Base-by-base conservation (phyloP, 1,140 invertebrate genomes). In the Caenorhabditis tropicalis region DNA sequence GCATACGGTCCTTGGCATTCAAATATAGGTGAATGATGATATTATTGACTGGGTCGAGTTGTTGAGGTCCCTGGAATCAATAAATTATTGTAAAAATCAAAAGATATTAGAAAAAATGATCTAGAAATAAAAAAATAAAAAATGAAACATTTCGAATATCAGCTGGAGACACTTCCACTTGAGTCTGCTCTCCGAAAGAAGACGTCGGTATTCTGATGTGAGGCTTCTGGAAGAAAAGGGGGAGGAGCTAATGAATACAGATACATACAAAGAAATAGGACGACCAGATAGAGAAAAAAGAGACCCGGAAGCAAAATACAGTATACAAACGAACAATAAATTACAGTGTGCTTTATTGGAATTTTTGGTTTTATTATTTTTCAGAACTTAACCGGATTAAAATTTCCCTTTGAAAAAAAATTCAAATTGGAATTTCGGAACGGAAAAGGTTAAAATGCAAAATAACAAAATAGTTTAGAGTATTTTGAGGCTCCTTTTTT, bases 21-120 rank as follows among this genome's bases (percentile, higher is more conserved):
- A 82, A 24, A 33, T 70, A 82, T 0, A 82, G 33, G 27, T 82
- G 82, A 24, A 82, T 60, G 24, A 82, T 82, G 33, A 82, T 82
- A 29, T 82, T 82, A 31, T 82, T 82, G 24, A 82, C 60, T 27
- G 60, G 36, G 19, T 82, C 82, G 1, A 60, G 58, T 9, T 74
- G 65, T 74, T 39, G 33, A 36, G 33, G 65, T 5, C 65, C 65
- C 65, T 74, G 36, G 21, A 74, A 43, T 82, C 31, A 58, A 3
- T 49, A 16, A 29, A 21, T 48, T 49, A 2, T 33, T 1, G 79
- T 49, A 27, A 4, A 5, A n/a, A n/a, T n/a, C 51, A 31, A 15
- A 24, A 49, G 27, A 48, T 80, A 19, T 80, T 12, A 5, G 2
- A 21, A 29, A 2, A 3, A 4, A n/a, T 53, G 56, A 29, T 56